Percentiles rank a stretch among this genome's conserved stretches.
These are phyloP conservation scores for Caenorhabditis parvicauda DNA, from an alignment of 2,888 invertebrate species.

Conservation along the genomic window DNA sequence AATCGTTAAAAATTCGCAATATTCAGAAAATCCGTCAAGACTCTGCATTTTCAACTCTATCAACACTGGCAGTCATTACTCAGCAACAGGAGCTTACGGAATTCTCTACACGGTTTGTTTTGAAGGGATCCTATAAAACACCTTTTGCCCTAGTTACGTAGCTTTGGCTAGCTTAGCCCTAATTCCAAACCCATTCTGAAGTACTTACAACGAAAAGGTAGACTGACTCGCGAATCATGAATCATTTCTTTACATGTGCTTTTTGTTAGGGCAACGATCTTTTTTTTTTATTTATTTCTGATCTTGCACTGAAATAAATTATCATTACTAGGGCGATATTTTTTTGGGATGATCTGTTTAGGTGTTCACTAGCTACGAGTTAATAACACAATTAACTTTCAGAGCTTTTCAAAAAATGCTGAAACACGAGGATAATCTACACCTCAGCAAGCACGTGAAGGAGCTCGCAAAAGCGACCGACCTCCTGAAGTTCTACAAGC, in stretches of 20 bases:
- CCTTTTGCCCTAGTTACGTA: too few relatives aligned
- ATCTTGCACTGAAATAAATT: too few relatives aligned
- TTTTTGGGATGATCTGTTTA: not conserved
- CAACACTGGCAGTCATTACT: conserved; percentile 54
- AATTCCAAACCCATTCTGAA: too few relatives aligned
- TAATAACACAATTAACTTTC: conserved; percentile 6
- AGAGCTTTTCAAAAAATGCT: conserved; percentile 29
- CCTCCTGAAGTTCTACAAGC: conserved; percentile 33
- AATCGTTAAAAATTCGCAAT: not conserved
- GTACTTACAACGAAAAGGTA: too few relatives aligned
- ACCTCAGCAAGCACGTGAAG: conserved; percentile 22
- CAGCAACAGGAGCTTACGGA: conserved; percentile 47
- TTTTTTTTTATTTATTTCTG: too few relatives aligned
- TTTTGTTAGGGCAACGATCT: too few relatives aligned
- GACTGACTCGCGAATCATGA: too few relatives aligned
- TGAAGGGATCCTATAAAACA: too few relatives aligned
- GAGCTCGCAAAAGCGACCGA: conserved; percentile 33
- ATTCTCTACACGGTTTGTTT: conserved; percentile 42
- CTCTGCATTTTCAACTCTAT: conserved; percentile 31
- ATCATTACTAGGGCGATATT: too few relatives aligned
- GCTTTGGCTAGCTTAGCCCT: too few relatives aligned
- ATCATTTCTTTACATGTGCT: too few relatives aligned
- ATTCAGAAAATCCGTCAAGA: conserved; percentile 44
- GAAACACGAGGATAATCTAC: conserved; percentile 23
- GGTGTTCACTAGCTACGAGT: not conserved